Evolutionary conservation across 2,113 vertebrate genomes (phyloP), one percentile per base, ranked within the genome.

Genomic region (Neopipo cinnamomea): DNA sequence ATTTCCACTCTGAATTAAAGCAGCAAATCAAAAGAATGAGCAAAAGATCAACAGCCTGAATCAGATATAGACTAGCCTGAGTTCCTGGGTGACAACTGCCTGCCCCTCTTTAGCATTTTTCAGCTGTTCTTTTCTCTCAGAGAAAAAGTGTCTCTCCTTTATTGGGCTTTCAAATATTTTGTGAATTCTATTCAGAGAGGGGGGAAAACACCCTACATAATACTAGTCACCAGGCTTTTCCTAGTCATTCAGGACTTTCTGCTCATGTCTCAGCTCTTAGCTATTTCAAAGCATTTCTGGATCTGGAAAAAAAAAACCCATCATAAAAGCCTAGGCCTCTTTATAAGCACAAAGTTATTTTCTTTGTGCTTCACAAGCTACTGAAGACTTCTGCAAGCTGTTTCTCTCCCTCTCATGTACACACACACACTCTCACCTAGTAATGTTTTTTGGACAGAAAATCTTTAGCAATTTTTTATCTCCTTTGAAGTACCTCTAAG

Each of bases 211-310:
- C 42, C 55, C 21, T 81, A 61, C 49, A 65, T 61, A 92, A 63
- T 49, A 79, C 52, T 70, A 75, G 77, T 76, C 65, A 91, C 65
- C 73, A 89, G 83, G 52, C 52, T 61, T 92, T 89, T 72, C 72
- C 21, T 37, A 42, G 41, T 85, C 47, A 41, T 28, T 86, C 33
- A 58, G 35, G 55, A 44, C 62, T 59, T 95, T 82, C 63, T 91
- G 52, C 62, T 94, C 24, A 25, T 8, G 8, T 78, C 91, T 72
- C 44, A 85, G 65, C 44, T 94, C 83, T 92, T 28, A 81, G 53
- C 46, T 94, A 94, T 92, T 92, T 94, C 91, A 94, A 93, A 95
- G 88, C 33, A 52, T 61, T 90, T 92, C 84, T 93, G 59, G 80
- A 84, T 78, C 42, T 78, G 81, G 71, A 30, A 71, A 24, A 61